Percentiles rank a stretch among this genome's conserved stretches.
Evolutionary conservation across 2,888 invertebrate genomes (phyloP).

Genomic region (Protophormia terraenovae): DNA sequence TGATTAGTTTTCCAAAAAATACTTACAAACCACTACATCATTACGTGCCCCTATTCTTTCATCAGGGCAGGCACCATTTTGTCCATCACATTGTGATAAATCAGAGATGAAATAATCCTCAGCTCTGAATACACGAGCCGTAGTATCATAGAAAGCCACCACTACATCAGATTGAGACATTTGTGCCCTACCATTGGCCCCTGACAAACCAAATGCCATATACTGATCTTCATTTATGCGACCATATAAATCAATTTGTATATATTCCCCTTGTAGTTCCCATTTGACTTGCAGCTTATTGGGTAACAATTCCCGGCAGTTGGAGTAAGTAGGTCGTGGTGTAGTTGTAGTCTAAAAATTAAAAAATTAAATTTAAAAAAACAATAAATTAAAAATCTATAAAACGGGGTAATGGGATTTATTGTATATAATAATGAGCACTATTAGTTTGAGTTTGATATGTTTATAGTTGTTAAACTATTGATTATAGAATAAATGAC

Average conservation of each 20-base stretch:
- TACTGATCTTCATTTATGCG: conserved; percentile 92
- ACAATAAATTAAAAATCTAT: background rate
- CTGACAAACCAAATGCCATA: conserved; percentile 93
- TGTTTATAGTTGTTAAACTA: conserved; percentile 43
- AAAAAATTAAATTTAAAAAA: background rate
- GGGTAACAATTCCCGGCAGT: conserved; percentile 92
- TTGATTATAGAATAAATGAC: conserved; percentile 26
- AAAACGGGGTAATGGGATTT: background rate
- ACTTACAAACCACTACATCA: conserved; percentile 86
- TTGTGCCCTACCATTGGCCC: conserved; percentile 87
- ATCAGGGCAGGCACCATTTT: conserved; percentile 93
- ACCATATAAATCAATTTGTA: conserved; percentile 90
- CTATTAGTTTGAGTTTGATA: conserved; percentile 14
- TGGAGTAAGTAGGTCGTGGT: conserved; percentile 86
- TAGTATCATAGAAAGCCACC: conserved; percentile 88
- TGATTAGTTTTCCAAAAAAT: background rate
- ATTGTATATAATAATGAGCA: conserved; percentile 36
- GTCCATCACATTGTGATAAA: conserved; percentile 90
- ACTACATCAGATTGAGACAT: conserved; percentile 93
- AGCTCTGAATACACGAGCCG: conserved; percentile 85
- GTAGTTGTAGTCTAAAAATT: conserved; percentile 89
- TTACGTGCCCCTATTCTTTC: conserved; percentile 90
- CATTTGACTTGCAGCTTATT: conserved; percentile 93
- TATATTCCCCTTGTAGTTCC: conserved; percentile 89
- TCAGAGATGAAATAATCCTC: conserved; percentile 93